Percentiles rank a stretch among this genome's conserved stretches.
phyloP scores from a whole-genome alignment of 2,888 invertebrate genomes.

The Nomada fabriciana region DNA sequence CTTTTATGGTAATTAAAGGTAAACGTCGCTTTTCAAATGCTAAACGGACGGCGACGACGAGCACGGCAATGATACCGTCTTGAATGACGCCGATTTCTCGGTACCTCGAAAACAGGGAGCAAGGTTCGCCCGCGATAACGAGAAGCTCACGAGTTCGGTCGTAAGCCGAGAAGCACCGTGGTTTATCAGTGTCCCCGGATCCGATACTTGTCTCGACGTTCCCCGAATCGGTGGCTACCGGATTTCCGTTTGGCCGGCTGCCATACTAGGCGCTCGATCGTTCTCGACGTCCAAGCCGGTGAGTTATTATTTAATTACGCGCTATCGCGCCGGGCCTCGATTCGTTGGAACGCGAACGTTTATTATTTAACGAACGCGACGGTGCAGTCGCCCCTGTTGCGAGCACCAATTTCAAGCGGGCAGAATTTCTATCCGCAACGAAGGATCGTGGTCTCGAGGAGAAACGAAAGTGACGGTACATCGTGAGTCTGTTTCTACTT shows the following conservation, averaged over 20 bases:
- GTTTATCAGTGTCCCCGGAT: conserved; percentile 1
- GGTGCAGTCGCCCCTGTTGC: no score
- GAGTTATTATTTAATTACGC: conserved; percentile 19
- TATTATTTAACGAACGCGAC: neutral
- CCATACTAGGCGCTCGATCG: neutral
- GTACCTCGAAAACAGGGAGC: neutral
- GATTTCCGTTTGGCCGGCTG: conserved; percentile 25
- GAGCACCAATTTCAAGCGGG: no score
- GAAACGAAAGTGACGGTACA: neutral
- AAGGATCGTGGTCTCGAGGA: no score
- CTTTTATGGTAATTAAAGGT: neutral
- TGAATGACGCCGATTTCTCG: neutral
- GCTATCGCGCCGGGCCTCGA: conserved; percentile 14
- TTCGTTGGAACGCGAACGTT: neutral
- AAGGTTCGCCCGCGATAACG: no score
- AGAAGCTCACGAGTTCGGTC: neutral
- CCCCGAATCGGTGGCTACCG: conserved; percentile 5
- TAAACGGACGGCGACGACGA: neutral
- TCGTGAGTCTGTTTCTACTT: no score
- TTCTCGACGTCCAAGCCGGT: neutral
- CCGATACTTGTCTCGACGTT: neutral
- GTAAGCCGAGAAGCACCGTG: neutral
- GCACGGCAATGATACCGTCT: neutral
- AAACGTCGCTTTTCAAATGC: neutral
- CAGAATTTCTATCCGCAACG: no score